A percentile compares a stretch with the other conserved stretches of the same genome.
phyloP scores from a whole-genome alignment of 1,140 invertebrate genomes.

The Anastrepha obliqua region DNA sequence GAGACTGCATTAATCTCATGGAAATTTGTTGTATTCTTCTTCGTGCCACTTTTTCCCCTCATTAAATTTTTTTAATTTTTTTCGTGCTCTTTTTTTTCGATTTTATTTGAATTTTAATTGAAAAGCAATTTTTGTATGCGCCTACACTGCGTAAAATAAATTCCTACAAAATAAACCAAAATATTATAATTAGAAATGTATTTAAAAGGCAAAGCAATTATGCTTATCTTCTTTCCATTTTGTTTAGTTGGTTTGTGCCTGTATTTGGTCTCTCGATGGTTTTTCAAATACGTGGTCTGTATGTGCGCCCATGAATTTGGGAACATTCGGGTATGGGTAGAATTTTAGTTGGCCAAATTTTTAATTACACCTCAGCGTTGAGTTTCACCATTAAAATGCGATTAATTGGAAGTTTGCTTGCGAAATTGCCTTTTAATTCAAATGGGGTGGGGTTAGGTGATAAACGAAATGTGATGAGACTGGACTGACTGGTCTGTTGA shows the following conservation, averaged over 20 bases:
- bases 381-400: not conserved
- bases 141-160: not conserved
- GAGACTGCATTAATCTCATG: conserved; percentile 1
- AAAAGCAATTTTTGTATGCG: not conserved
- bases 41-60: too few relatives aligned
- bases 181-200: conserved; percentile 29
- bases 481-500: too few relatives aligned
- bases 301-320: too few relatives aligned
- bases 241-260: not conserved
- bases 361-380: conserved; percentile 9
- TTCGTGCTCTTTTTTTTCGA: not conserved
- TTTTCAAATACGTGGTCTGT: too few relatives aligned
- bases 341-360: not conserved
- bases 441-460: too few relatives aligned
- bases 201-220: conserved; percentile 50
- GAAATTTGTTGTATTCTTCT: not conserved
- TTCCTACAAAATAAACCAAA: not conserved
- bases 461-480: too few relatives aligned
- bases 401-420: not conserved
- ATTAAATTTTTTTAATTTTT: not conserved
- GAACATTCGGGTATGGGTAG: too few relatives aligned
- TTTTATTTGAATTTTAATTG: not conserved
- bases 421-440: too few relatives aligned
- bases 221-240: not conserved
- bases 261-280: not conserved